Percentiles rank a stretch among this genome's conserved stretches.
These are phyloP conservation scores for Ailuropoda melanoleuca DNA, from an alignment of 2,113 vertebrate genomes.

Conservation along the genomic window DNA sequence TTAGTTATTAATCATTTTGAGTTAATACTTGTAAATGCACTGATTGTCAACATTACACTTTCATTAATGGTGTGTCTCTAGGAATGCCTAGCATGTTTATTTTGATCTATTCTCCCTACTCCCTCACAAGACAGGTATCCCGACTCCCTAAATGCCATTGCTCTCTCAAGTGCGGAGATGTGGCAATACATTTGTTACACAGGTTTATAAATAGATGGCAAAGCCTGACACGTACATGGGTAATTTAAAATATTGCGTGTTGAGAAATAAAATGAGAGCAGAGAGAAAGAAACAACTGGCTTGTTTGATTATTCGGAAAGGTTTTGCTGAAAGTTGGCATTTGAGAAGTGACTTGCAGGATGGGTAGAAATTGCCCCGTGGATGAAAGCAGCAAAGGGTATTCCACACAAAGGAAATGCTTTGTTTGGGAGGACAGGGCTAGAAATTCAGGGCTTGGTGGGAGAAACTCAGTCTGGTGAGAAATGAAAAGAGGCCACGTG, in stretches of 20 bases:
- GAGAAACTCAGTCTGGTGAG: not conserved
- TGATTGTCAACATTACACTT: not conserved
- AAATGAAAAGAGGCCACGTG: not conserved
- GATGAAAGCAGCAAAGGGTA: not conserved
- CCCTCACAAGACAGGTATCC: not conserved
- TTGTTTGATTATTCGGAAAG: not conserved
- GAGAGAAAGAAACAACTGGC: not conserved
- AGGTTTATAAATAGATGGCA: not conserved
- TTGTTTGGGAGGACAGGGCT: not conserved
- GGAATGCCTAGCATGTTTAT: not conserved
- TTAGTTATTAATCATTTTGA: conserved; percentile 35
- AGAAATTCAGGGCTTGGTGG: not conserved
- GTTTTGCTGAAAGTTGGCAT: not conserved
- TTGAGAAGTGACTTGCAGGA: not conserved
- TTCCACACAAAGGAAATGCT: too few species aligned
- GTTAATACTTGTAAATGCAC: not conserved
- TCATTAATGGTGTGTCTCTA: not conserved
- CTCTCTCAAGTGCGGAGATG: not conserved
- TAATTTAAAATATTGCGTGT: not conserved
- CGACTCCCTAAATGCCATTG: not conserved
- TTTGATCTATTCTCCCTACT: not conserved
- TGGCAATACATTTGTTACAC: not conserved
- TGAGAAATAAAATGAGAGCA: not conserved
- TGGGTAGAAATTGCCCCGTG: not conserved
- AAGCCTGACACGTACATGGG: not conserved